Evolutionary conservation across 1,140 invertebrate species (phyloP), one percentile per base, ranked within the genome.

Genomic region (Leguminivora glycinivorella): DNA sequence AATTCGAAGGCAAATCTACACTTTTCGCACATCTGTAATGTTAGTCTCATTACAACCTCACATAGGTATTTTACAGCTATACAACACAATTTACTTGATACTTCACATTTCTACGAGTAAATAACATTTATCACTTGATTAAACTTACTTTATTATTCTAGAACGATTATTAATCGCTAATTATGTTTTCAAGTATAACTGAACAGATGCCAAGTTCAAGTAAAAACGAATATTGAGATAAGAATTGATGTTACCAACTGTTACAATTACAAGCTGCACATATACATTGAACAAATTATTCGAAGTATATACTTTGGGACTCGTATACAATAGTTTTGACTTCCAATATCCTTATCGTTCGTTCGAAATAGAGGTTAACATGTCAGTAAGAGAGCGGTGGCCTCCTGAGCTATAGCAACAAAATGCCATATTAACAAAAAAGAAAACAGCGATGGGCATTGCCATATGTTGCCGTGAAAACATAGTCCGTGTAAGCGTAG

Each of bases 201-300:
- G 7, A 22, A 22, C 47, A 52, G 47, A 22, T 52, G 47, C 47
- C 47, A 52, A 52, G 47, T 52, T 52, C 47, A 52, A 52, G 47
- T 22, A 22, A 52, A 52, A 52, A 52, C 47, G 47, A 52, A 52
- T 52, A 52, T 52, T 52, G 47, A 52, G 47, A 52, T 52, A 52
- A 52, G 47, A 52, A 19, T 22, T 52, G 5, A 47, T 17, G 47
- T 52, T 52, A 52, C 17, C 47, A 52, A 52, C 17, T 52, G 47
- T 22, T 2, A 52, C 19, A 22, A 52, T 22, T 2, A 52, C 19
- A 22, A 52, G 47, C 17, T 22, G 47, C 47, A 52, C n/a, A 43
- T n/a, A 43, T n/a, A 43, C 2, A 3, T 14, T 38, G 12, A 38
- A 22, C 10, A 52, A 22, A 52, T n/a, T 52, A 52, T 6, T 22